These are phyloP conservation scores for Pseudolycoriella hygida DNA, from an alignment of 2,888 invertebrate species.

Conservation along the genomic window DNA sequence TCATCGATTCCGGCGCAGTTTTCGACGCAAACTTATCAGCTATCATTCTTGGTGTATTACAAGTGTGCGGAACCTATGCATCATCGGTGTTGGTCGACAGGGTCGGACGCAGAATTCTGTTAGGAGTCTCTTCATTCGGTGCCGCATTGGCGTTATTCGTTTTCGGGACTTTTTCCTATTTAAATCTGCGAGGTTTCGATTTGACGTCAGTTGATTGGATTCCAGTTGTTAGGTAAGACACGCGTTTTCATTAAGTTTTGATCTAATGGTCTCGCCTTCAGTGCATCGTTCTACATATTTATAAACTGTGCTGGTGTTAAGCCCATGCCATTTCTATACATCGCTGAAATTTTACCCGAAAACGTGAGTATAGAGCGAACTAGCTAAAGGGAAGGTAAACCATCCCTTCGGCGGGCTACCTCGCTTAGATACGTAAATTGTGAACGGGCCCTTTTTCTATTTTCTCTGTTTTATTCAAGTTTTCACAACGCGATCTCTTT, in stretches of 20 bases:
- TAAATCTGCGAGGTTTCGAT: slow-evolving; percentile 6
- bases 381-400: too few relatives aligned
- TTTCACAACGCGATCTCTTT: too few relatives aligned
- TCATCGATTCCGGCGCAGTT: slow-evolving; percentile 8
- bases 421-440: too few relatives aligned
- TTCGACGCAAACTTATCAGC: slow-evolving; percentile 11
- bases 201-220: slow-evolving; percentile 9
- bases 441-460: too few relatives aligned
- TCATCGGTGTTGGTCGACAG: slow-evolving; percentile 11
- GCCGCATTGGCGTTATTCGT: slow-evolving; percentile 7
- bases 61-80: slow-evolving; percentile 11
- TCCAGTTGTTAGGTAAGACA: too few relatives aligned
- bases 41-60: slow-evolving; percentile 10
- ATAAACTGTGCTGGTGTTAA: slow-evolving; percentile 9
- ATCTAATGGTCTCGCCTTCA: slow-evolving; percentile 9
- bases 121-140: slow-evolving; percentile 8
- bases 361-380: slow-evolving; percentile 9
- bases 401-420: too few relatives aligned
- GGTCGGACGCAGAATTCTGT: slow-evolving; percentile 9
- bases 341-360: slow-evolving; percentile 12
- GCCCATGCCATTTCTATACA: slow-evolving; percentile 11
- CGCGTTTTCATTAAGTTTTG: too few relatives aligned
- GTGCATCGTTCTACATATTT: slow-evolving; percentile 11
- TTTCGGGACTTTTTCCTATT: slow-evolving; percentile 9
- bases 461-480: too few relatives aligned